A percentile compares a stretch with the other conserved stretches of the same genome.
phyloP scores from a whole-genome alignment of 2,888 invertebrate species.

The Anoncus sp. region DNA sequence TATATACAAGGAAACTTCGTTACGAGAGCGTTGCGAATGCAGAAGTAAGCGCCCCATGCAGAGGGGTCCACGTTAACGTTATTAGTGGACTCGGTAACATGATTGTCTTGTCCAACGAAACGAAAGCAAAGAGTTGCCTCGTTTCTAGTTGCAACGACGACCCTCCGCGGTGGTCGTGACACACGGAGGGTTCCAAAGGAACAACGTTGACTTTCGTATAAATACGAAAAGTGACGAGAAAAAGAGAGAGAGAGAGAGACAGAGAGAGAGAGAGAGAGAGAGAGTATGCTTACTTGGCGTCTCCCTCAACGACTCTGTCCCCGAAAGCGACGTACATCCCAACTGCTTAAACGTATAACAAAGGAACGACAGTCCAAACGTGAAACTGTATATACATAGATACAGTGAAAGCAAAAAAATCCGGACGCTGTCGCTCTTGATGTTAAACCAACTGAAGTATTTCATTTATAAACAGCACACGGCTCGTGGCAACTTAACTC shows the following conservation, averaged over 20 bases:
- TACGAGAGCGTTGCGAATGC: conserved; percentile 60
- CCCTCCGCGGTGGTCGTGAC: conserved; percentile 40
- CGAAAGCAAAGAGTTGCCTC: conserved; percentile 66
- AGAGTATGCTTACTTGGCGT: conserved; percentile 15
- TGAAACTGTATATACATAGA: conserved; percentile 1
- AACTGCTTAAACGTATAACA: conserved; percentile 52
- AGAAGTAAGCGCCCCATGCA: conserved; percentile 43
- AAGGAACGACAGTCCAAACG: conserved; percentile 25
- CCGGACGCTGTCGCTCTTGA: conserved; percentile 4
- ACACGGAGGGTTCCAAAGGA: conserved; percentile 9
- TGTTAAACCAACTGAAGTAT: conserved; percentile 19
- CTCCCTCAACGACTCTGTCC: conserved; percentile 26
- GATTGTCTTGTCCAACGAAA: conserved; percentile 66
- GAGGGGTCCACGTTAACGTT: conserved; percentile 56
- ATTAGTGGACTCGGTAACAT: conserved; percentile 65
- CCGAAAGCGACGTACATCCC: conserved; percentile 27
- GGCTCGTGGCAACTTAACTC: conserved; percentile 1
- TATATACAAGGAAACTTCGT: conserved; percentile 52
- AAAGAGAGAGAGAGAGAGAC: not conserved
- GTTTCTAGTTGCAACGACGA: conserved; percentile 30
- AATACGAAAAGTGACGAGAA: conserved; percentile 48
- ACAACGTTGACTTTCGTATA: conserved; percentile 26
- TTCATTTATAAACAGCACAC: conserved; percentile 15
- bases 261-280: not conserved
- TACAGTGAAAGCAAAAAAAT: too few species aligned